Base-by-base conservation (phyloP, 2,797 vertebrate genomes). In the Atherinosoma microstoma region DNA sequence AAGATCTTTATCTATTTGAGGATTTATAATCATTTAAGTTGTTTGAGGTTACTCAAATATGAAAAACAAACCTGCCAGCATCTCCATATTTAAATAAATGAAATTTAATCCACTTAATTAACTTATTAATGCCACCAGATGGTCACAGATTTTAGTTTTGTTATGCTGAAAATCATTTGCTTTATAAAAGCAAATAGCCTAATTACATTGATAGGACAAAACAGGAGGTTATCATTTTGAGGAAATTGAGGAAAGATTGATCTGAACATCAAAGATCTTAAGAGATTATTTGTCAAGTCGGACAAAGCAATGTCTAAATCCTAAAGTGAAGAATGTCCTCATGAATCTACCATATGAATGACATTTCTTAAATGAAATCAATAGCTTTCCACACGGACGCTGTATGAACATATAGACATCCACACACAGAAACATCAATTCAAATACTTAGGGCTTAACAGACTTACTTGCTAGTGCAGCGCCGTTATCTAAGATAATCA, bases 401-500 rank as follows among this genome's bases (percentile, higher is more conserved):
- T 22, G 0, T 36, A 47, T 18, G n/a, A 64, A 56, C 42, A 54
- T 36, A 67, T 64, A 16, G 53, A 32, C 35, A 20, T 15, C 58
- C 30, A 30, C 40, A 56, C 42, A 64, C 15, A 54, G 18, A 70
- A 36, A 73, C 58, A 73, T 42, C 40, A n/a, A 56, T 40, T 29
- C 40, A 56, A 68, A 76, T 57, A 24, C 59, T 35, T 34, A 9
- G 71, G 54, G 65, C 61, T 79, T 73, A 82, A 71, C 40, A 57
- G 80, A 65, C 76, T 83, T 80, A 69, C 11, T 36, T 56, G 74
- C 62, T 22, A 0, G 63, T 57, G 4, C 59, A 53, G 66, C 10
- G n/a, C 56, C 67, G 70, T 80, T 68, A 83, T 78, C 79, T 73
- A 65, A 73, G 82, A 69, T 84, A 73, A 90, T 88, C 75, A 83